These are phyloP conservation scores for Prunella fulvescens DNA, from an alignment of 2,113 vertebrate species.

Conservation along the genomic window DNA sequence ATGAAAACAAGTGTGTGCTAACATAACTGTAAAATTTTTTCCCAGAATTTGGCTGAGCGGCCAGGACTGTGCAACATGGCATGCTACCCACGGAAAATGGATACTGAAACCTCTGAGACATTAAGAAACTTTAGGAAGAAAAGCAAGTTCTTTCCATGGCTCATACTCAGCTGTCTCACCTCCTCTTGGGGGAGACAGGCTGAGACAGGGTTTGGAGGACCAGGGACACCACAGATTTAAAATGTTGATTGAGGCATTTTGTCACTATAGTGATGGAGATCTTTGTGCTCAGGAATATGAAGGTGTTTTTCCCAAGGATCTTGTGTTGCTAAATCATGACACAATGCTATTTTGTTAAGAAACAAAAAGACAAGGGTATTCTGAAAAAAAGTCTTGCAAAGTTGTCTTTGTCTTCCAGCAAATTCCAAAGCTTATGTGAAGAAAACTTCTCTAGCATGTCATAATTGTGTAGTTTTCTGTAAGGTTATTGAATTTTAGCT, in stretches of 20 bases:
- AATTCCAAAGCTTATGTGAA: background rate
- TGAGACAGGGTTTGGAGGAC: background rate
- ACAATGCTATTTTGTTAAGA: background rate
- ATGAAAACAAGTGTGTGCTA: background rate
- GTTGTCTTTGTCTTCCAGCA: background rate
- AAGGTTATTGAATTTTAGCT: background rate
- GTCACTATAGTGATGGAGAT: accelerated
- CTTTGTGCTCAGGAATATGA: background rate
- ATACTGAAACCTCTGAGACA: background rate
- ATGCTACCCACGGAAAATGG: background rate
- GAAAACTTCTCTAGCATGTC: background rate
- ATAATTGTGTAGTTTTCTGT: background rate
- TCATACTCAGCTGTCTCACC: background rate
- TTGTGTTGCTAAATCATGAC: background rate
- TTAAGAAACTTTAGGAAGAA: background rate
- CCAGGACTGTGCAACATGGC: accelerated
- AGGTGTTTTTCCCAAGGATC: background rate
- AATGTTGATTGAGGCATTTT: background rate
- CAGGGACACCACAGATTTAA: background rate
- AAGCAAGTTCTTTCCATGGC: background rate
- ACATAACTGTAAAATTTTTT: background rate
- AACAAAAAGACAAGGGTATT: background rate
- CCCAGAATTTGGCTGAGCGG: background rate
- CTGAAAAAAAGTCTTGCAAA: background rate
- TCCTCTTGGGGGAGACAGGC: background rate